Base-by-base conservation (phyloP, 1,140 invertebrate species). In the Elymnias hypermnestra region DNA sequence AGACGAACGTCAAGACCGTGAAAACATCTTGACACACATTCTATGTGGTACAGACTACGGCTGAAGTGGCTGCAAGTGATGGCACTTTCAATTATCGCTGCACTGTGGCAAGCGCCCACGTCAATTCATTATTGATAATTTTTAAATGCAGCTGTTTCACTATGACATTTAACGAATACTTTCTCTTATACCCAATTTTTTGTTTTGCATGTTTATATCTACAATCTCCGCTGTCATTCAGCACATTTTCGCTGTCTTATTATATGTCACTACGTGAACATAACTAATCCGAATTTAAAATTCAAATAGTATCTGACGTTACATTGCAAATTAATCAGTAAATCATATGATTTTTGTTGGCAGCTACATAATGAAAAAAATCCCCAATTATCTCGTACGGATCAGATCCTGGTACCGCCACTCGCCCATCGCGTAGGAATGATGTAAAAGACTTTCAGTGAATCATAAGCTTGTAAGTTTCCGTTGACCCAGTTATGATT, bases 401-500 rank as follows among this genome's bases (percentile, higher is more conserved):
- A 52, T 68, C 69, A 64, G 70, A 76, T 82, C 81, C 81, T 84
- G 77, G 81, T 81, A 77, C 67, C 59, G 53, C 68, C 72, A 69
- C 62, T 60, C 71, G 65, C 43, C 54, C 47, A 59, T 42, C 54
- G 31, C 39, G 35, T 49, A 57, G 61, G 53, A 52, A 61, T 82
- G 81, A 81, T 77, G 81, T 81, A 84, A 82, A 84, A 78, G 62
- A 55, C 73, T 83, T 78, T 79, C 78, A 83, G 78, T 62, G 63
- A 51, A 72, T 69, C 63, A 59, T 37, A 54, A 50, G 53, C 60
- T 75, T 66, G 78, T 78, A 78, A 69, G 68, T 74, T 84, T 84
- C 81, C 81, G 70, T 49, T 84, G 81, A 69, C 81, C 81, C 63
- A 79, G 76, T 73, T 84, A 71, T 81, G 64, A 75, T 77, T 84